Evolutionary conservation across 2,888 invertebrate genomes (phyloP).

Genomic region (Caenorhabditis sp.): DNA sequence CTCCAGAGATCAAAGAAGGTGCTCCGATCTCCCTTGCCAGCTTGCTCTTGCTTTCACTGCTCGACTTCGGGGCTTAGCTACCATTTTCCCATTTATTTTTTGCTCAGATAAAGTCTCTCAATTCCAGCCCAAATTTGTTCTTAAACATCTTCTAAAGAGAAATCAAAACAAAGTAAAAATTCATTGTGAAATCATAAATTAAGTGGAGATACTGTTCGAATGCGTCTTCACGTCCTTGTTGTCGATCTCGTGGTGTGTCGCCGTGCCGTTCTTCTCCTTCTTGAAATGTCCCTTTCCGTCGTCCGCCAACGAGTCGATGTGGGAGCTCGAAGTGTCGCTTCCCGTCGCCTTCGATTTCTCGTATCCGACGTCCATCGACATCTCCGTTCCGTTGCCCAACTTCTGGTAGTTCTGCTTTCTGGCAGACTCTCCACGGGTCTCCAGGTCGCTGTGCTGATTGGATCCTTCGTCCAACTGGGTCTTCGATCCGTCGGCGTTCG

Average conservation of each 20-base stretch:
- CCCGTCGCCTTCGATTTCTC: conserved; percentile 33
- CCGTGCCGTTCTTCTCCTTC: conserved; percentile 12
- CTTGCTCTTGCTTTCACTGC: too few relatives aligned
- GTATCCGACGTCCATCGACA: conserved; percentile 6
- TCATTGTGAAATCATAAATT: background rate
- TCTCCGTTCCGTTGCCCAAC: conserved; percentile 33
- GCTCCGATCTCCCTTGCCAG: too few relatives aligned
- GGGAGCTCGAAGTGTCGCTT: conserved; percentile 12
- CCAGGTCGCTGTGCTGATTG: conserved; percentile 29
- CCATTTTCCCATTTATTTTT: too few relatives aligned
- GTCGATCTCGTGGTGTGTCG: conserved; percentile 28
- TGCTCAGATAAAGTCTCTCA: too few relatives aligned
- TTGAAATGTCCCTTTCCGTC: conserved; percentile 51
- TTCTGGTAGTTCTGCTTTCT: conserved; percentile 28
- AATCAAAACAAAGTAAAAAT: background rate
- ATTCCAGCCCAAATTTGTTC: too few relatives aligned
- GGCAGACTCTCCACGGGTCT: conserved; percentile 35
- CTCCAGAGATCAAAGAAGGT: too few relatives aligned
- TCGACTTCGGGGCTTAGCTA: too few relatives aligned
- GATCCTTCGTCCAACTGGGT: background rate
- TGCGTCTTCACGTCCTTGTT: conserved; percentile 26
- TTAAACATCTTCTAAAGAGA: background rate
- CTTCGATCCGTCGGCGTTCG: conserved; percentile 24
- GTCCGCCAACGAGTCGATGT: background rate
- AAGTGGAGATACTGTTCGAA: conserved; percentile 1